Evolutionary conservation across 2,113 vertebrate genomes (phyloP), one percentile per base, ranked within the genome.

Genomic region (Montifringilla adamsi): DNA sequence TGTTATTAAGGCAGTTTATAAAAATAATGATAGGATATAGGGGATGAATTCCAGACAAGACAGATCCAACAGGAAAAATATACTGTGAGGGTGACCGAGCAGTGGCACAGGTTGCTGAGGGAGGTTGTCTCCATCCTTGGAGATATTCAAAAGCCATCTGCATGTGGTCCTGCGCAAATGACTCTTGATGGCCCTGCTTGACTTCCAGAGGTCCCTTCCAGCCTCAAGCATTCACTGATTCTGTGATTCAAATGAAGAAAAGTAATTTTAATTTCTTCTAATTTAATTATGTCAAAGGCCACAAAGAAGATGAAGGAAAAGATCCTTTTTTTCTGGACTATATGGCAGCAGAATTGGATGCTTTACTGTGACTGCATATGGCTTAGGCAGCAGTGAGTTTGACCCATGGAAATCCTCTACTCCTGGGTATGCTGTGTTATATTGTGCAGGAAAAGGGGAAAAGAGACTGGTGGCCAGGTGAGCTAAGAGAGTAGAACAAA

Each of bases 1-100:
- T 73, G 74, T 79, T 94, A 89, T 94, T 94, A 91, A 87, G 27
- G 56, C 52, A 75, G 35, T 67, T 89, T 83, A 56, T 88, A 46
- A 82, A 89, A 93, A 55, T 11, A 96, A 68, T 67, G 41, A 87
- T 39, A 46, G n/a, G 35, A 41, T 72, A n/a, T 4, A 76, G 27
- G 31, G 46, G 37, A 58, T 49, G 22, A 85, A 74, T 74, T 60
- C 73, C 47, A 70, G 50, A 66, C 43, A 87, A 58, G 68, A 63
- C 37, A 44, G 23, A 89, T 84, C 59, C 80, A 83, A 43, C 7
- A 58, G 19, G 35, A 70, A 46, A 59, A 80, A 81, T 13, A 31
- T 17, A 75, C 74, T 72, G 56, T 81, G 55, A 91, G 41, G 49
- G 67, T 72, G 76, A 77, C 35, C 0, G 7, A 93, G 59, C 44